Evolutionary conservation across 2,797 vertebrate species (phyloP), one percentile per base, ranked within the genome.

Genomic region (Diceros bicornis): DNA sequence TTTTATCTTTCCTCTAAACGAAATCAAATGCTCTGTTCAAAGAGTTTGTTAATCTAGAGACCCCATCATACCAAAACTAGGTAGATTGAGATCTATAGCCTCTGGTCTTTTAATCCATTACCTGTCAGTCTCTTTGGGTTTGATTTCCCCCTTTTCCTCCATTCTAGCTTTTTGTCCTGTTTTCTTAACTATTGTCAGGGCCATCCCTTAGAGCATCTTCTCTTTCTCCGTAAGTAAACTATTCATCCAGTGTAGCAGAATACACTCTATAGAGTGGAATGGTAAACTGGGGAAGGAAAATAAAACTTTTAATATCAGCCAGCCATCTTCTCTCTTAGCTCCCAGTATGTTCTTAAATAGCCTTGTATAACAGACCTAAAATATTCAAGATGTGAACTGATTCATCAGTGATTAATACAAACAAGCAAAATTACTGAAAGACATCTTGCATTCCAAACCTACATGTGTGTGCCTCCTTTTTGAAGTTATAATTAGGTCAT

Each of bases 321-420:
- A 89, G 7, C 7, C 44, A 95, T 87, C 50, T 97, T 87, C 37
- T 77, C 18, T 90, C 52, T 93, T 69, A 84, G 4, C 17, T 55
- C 44, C 27, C 34, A 29, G 0, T 94, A 57, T 85, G 27, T 84
- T 96, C 72, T 59, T 96, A 93, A 81, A 69, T 84, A 92, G 37
- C n/a, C 21, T 91, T 61, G 32, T 50, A 7, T 91, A 87, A 62
- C 9, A 85, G 71, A 92, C 25, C 37, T 94, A 85, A 86, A 21
- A n/a, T 78, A 34, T 50, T 91, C 74, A 91, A 44, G 20, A 83
- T 91, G 20, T 75, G 32, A 86, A 41, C 14, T 62, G 9, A 94
- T 55, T 97, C 32, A 21, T 92, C 37, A 55, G 68, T 94, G 47
- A 92, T 74, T 91, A 91, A 87, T 91, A 64, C 20, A 95, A 88